Evolutionary conservation across 2,888 invertebrate genomes (phyloP).

Genomic region (Tiliacea citrago): DNA sequence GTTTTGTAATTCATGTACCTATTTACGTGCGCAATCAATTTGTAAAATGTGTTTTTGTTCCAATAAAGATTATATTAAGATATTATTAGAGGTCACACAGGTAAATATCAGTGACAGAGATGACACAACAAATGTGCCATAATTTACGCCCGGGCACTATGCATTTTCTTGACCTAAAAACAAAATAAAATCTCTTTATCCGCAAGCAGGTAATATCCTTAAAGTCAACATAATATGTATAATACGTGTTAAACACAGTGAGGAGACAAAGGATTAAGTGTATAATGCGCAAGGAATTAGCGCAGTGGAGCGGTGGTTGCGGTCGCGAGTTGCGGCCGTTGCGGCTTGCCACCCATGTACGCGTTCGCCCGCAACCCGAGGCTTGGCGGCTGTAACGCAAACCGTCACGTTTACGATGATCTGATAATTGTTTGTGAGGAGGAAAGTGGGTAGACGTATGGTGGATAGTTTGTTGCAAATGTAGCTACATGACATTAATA

Average conservation of each 20-base stretch:
- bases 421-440: not conserved
- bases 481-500: not conserved
- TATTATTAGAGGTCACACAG: no score
- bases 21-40: no score
- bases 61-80: no score
- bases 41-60: no score
- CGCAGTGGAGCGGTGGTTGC: constrained; percentile 81
- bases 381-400: constrained; percentile 33
- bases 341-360: constrained; percentile 86
- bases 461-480: not conserved
- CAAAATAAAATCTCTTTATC: constrained; percentile 43
- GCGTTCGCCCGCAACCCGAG: constrained; percentile 41
- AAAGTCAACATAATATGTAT: constrained; percentile 51
- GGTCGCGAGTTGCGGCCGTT: constrained; percentile 85
- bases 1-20: no score
- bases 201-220: constrained; percentile 23
- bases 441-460: not conserved
- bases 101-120: not conserved
- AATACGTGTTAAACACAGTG: constrained; percentile 57
- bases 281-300: constrained; percentile 83
- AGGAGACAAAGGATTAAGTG: constrained; percentile 71
- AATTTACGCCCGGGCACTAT: not conserved
- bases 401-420: constrained; percentile 38
- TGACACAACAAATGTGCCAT: not conserved
- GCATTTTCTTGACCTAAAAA: constrained; percentile 51